phyloP scores from a whole-genome alignment of 2,113 vertebrate genomes.

The Dicentrarchus labrax region DNA sequence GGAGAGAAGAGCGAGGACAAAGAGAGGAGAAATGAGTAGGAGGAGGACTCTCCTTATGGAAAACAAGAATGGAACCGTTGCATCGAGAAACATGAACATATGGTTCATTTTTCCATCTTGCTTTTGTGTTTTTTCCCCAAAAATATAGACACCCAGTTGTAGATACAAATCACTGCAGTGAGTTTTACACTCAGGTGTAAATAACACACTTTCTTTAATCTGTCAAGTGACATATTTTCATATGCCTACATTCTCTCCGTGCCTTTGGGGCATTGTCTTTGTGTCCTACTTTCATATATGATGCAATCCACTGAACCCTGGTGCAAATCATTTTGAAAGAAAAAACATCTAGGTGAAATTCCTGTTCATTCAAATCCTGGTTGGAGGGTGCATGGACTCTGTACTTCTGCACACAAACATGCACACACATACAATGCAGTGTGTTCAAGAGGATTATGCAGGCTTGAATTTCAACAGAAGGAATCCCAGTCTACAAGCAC shows the following conservation, averaged over 20 bases:
- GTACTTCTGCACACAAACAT: slow-evolving; percentile 26
- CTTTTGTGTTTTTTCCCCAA: slow-evolving; percentile 5
- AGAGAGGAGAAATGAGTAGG: slow-evolving; percentile 41
- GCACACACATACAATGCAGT: slow-evolving; percentile 24
- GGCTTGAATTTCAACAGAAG: slow-evolving; percentile 74
- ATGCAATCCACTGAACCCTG: slow-evolving; percentile 40
- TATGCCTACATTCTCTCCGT: not conserved
- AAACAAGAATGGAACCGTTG: not conserved
- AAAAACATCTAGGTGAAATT: slow-evolving; percentile 46
- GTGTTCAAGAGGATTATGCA: slow-evolving; percentile 73
- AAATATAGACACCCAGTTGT: not conserved
- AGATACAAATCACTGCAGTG: not conserved
- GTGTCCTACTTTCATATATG: slow-evolving; percentile 40
- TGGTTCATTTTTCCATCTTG: slow-evolving; percentile 25
- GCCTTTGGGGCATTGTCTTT: slow-evolving; percentile 13
- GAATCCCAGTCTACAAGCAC: slow-evolving; percentile 62
- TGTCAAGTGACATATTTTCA: not conserved
- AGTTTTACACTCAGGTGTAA: not conserved
- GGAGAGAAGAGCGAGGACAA: slow-evolving; percentile 20
- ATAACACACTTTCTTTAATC: not conserved
- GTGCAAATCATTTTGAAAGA: slow-evolving; percentile 11
- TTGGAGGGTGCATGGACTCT: slow-evolving; percentile 43
- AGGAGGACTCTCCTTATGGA: slow-evolving; percentile 20
- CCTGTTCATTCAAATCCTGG: slow-evolving; percentile 46
- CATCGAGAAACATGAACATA: slow-evolving; percentile 45